phyloP scores from a whole-genome alignment of 2,797 vertebrate genomes.

The Protosalanx chinensis region DNA sequence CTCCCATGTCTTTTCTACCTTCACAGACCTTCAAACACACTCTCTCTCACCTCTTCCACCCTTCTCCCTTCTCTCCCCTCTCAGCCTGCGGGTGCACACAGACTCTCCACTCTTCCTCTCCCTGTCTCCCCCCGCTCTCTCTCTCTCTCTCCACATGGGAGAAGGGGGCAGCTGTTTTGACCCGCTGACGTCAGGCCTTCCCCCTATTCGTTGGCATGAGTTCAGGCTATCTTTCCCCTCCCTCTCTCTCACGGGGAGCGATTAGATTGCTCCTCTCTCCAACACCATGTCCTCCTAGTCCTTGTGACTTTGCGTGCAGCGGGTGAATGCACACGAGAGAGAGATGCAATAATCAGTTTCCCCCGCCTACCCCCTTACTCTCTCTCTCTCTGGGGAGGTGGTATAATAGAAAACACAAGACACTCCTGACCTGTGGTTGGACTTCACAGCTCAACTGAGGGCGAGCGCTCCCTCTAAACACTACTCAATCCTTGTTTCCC shows the following conservation, averaged over 20 bases:
- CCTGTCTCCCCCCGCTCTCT: constrained; percentile 49
- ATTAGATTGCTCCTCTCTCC: constrained; percentile 59
- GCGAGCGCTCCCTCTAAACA: neutral
- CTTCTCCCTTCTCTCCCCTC: constrained; percentile 16
- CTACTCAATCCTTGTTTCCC: neutral
- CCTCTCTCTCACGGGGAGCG: constrained; percentile 45
- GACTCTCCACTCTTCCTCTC: constrained; percentile 53
- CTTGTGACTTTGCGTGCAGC: constrained; percentile 34
- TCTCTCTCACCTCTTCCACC: constrained; percentile 13
- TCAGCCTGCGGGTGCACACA: constrained; percentile 39
- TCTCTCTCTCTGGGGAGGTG: neutral
- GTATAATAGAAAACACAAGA: constrained; percentile 7
- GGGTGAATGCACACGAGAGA: constrained; percentile 14
- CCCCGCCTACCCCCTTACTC: neutral
- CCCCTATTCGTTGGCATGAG: constrained; percentile 65
- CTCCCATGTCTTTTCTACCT: constrained; percentile 21
- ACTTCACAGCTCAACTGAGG: neutral
- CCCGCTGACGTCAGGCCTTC: constrained; percentile 71
- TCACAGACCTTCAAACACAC: constrained; percentile 42
- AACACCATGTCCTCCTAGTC: constrained; percentile 37
- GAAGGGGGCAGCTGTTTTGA: constrained; percentile 77
- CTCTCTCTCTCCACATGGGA: constrained; percentile 44
- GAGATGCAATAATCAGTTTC: too few relatives aligned
- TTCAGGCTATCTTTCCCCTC: constrained; percentile 46
- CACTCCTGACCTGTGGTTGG: constrained; percentile 17